phyloP scores from a whole-genome alignment of 2,797 vertebrate species.

The Sibirionetta formosa region DNA sequence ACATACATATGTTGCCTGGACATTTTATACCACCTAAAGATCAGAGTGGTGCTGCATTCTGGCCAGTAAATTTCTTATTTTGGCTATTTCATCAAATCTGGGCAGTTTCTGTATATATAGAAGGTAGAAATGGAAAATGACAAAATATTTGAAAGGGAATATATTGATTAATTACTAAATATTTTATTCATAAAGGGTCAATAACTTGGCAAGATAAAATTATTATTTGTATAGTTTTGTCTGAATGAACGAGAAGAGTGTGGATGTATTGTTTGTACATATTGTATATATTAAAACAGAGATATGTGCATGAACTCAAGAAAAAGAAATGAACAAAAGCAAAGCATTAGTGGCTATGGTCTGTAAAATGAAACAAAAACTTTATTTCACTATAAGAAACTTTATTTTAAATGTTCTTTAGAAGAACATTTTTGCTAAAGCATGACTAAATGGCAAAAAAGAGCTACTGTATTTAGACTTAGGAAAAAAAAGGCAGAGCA shows the following conservation, averaged over 20 bases:
- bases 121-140: slow-evolving; percentile 94
- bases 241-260: slow-evolving; percentile 96
- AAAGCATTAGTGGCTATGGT: slow-evolving; percentile 99
- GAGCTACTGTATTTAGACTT: slow-evolving; percentile 98
- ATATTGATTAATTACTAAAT: slow-evolving; percentile 95
- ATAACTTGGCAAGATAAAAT: slow-evolving; percentile 97
- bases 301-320: slow-evolving; percentile 99
- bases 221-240: slow-evolving; percentile 99
- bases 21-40: slow-evolving; percentile 93
- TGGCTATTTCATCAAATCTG: slow-evolving; percentile 91
- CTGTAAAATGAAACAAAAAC: slow-evolving; percentile 98
- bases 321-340: slow-evolving; percentile 95
- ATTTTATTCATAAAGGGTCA: slow-evolving; percentile 99
- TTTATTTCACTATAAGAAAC: slow-evolving; percentile 99
- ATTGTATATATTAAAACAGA: slow-evolving; percentile 99
- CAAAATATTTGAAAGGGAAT: slow-evolving; percentile 97
- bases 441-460: slow-evolving; percentile 98
- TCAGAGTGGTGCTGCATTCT: slow-evolving; percentile 95
- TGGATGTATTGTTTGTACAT: slow-evolving; percentile 99
- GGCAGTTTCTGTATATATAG: slow-evolving; percentile 98
- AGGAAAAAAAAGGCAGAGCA: slow-evolving; percentile 95
- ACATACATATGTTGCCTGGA: slow-evolving; percentile 95
- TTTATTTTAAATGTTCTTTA: slow-evolving; percentile 99
- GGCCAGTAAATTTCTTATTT: slow-evolving; percentile 99
- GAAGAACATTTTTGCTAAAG: slow-evolving; percentile 99